These are phyloP conservation scores for Synergus umbraculus DNA, from an alignment of 2,888 invertebrate genomes.

Conservation along the genomic window DNA sequence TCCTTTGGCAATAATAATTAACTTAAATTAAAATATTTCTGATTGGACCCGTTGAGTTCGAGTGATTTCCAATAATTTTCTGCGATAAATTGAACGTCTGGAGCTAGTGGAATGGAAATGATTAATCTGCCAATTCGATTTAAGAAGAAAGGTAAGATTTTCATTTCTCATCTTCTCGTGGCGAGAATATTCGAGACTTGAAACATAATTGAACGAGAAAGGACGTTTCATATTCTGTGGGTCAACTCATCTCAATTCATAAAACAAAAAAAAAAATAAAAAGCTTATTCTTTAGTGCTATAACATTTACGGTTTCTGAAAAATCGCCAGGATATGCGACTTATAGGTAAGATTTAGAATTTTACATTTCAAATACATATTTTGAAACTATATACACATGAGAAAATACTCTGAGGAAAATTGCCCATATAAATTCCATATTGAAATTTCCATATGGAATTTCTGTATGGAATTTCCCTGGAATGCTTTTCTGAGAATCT, in stretches of 20 bases:
- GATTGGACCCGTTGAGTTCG: background rate
- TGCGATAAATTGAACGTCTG: background rate
- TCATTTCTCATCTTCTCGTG: background rate
- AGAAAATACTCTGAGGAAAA: background rate
- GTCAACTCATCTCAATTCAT: too few relatives aligned
- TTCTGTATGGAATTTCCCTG: too few relatives aligned
- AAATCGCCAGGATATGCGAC: too few relatives aligned
- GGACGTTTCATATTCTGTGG: too few relatives aligned
- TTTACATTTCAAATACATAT: too few relatives aligned
- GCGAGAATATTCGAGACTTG: background rate
- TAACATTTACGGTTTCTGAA: too few relatives aligned
- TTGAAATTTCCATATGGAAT: background rate
- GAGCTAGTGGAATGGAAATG: background rate
- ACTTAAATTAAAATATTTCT: background rate
- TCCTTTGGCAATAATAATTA: too few relatives aligned
- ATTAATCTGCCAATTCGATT: background rate
- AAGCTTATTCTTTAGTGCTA: too few relatives aligned
- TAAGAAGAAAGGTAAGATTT: background rate
- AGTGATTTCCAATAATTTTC: constrained; percentile 1
- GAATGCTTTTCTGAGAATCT: too few relatives aligned
- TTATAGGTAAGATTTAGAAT: too few relatives aligned
- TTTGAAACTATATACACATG: background rate
- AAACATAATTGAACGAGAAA: background rate
- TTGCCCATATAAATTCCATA: background rate
- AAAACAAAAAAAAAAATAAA: too few relatives aligned